Percentiles rank a stretch among this genome's conserved stretches.
Evolutionary conservation across 2,797 vertebrate species (phyloP).

Genomic region (Limosa lapponica): DNA sequence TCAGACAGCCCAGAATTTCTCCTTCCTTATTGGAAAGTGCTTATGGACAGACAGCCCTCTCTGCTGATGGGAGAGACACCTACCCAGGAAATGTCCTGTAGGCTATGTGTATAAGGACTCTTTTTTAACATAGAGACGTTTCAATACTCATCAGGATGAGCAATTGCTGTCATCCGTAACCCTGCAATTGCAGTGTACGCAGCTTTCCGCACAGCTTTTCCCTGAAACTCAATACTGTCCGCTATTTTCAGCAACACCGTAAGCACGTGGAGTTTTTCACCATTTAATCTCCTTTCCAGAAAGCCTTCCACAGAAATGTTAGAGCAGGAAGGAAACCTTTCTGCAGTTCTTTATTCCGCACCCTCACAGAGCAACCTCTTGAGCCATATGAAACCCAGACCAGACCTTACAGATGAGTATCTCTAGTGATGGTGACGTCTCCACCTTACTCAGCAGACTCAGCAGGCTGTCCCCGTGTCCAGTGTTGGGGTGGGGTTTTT

Average conservation of each 20-base stretch:
- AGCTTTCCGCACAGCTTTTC: background rate
- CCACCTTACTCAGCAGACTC: background rate
- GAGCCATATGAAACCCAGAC: background rate
- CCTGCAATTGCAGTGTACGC: background rate
- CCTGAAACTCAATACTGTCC: background rate
- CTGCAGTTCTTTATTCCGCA: background rate
- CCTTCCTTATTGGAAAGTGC: background rate
- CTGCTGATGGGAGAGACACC: background rate
- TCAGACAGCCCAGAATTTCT: background rate
- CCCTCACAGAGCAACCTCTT: background rate
- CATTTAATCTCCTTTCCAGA: background rate
- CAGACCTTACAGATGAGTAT: background rate
- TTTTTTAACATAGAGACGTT: background rate
- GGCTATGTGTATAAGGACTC: background rate
- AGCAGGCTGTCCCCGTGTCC: background rate
- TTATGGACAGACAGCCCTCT: background rate
- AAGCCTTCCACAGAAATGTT: background rate
- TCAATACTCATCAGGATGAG: background rate
- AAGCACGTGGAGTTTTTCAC: background rate
- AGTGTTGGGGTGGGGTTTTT: background rate
- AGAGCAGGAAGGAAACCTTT: background rate
- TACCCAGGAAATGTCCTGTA: background rate
- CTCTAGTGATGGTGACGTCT: background rate
- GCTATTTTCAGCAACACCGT: background rate
- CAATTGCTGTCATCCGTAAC: background rate